Evolutionary conservation across 2,797 vertebrate species (phyloP).

Genomic region (Mus spretus): DNA sequence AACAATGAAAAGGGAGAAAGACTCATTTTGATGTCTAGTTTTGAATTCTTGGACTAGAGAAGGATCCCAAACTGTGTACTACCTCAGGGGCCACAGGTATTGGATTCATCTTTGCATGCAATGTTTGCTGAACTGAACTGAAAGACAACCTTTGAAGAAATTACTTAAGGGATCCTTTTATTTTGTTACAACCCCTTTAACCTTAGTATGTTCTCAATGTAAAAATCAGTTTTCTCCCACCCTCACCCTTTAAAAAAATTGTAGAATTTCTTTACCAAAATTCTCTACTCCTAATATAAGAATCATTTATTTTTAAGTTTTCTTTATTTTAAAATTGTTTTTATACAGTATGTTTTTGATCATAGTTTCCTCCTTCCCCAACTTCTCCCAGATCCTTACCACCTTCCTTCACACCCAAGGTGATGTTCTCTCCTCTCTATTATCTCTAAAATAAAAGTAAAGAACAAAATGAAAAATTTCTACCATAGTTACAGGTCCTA

Average conservation of each 20-base stretch:
- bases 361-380: not conserved
- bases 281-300: not conserved
- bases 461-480: not conserved
- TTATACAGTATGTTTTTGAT: not conserved
- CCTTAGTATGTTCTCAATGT: slow-evolving; percentile 27
- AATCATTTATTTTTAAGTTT: not conserved
- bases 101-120: not conserved
- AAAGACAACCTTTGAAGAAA: slow-evolving; percentile 42
- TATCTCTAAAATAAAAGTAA: not conserved
- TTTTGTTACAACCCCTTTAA: not conserved
- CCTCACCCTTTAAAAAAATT: not conserved
- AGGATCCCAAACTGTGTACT: not conserved
- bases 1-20: not conserved
- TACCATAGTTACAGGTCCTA: not conserved
- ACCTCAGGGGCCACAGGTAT: not conserved
- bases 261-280: slow-evolving; percentile 3
- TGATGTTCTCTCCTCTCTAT: not conserved
- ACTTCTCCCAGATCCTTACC: not conserved
- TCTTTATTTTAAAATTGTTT: not conserved
- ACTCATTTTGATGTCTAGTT: not conserved
- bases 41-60: slow-evolving; percentile 34
- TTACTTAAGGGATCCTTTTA: slow-evolving; percentile 2
- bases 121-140: slow-evolving; percentile 21
- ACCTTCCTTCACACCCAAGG: not conserved
- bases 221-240: not conserved